Conservation (phyloP, 2,797 vertebrate genomes). For the Girardinus metallicus region DNA sequence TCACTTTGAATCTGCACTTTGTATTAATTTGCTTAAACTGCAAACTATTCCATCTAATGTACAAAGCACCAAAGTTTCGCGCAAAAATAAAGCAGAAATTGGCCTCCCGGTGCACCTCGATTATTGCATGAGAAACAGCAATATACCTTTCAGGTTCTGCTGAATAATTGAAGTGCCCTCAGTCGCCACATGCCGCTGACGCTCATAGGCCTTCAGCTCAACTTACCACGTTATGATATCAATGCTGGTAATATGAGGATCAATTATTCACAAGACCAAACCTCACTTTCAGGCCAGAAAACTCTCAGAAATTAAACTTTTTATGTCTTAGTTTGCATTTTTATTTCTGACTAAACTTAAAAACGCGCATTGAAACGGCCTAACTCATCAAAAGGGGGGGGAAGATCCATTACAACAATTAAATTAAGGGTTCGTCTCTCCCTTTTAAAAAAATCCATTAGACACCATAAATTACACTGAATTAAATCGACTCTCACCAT, state of each 20-base stretch:
- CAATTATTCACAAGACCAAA: slow-evolving; percentile 65
- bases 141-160: slow-evolving; percentile 77
- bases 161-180: slow-evolving; percentile 86
- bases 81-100: not conserved
- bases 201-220: slow-evolving; percentile 79
- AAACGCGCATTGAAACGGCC: not conserved
- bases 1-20: not conserved
- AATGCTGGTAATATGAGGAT: slow-evolving; percentile 73
- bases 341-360: not conserved
- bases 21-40: not conserved
- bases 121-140: slow-evolving; percentile 72
- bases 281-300: slow-evolving; percentile 19
- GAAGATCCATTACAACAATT: not conserved
- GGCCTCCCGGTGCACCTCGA: slow-evolving; percentile 23
- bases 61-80: not conserved
- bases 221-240: slow-evolving; percentile 85
- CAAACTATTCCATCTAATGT: too few species aligned
- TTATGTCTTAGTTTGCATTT: not conserved
- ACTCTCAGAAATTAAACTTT: not conserved
- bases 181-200: slow-evolving; percentile 83
- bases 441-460: not conserved
- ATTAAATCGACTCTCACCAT: slow-evolving; percentile 48
- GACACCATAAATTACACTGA: slow-evolving; percentile 21
- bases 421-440: not conserved
- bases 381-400: not conserved